Percentiles rank a stretch among this genome's conserved stretches.
phyloP scores from a whole-genome alignment of 1,140 invertebrate species.

The Saccostrea glomerata region DNA sequence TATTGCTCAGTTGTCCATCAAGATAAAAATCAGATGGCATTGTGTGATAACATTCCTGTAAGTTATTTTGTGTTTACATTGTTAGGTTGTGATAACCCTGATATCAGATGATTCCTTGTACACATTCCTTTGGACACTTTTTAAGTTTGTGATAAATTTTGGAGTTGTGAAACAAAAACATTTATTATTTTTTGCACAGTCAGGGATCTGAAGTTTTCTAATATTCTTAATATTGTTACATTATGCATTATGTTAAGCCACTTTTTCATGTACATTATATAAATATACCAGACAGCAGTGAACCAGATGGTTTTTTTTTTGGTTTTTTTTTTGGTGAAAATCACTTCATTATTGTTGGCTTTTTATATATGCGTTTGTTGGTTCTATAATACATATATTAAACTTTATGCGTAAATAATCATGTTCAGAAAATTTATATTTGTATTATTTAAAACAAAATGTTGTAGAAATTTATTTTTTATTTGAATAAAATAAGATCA shows the following conservation, averaged over 20 bases:
- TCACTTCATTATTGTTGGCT: not conserved
- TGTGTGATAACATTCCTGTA: not conserved
- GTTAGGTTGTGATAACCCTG: not conserved
- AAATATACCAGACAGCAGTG: not conserved
- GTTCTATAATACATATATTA: not conserved
- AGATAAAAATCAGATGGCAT: not conserved
- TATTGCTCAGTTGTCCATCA: not conserved
- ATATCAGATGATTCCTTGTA: not conserved
- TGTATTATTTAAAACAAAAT: slow-evolving; percentile 11
- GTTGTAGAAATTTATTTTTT: slow-evolving; percentile 6
- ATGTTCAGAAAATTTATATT: not conserved
- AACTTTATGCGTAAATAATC: not conserved
- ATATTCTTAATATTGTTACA: not conserved
- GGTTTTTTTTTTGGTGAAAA: not conserved
- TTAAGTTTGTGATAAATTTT: not conserved
- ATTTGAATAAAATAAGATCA: slow-evolving; percentile 1
- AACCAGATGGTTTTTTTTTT: not conserved
- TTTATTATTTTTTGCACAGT: not conserved
- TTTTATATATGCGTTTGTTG: not conserved
- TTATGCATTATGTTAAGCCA: not conserved
- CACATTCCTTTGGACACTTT: not conserved
- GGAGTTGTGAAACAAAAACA: not conserved
- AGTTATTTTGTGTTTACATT: slow-evolving; percentile 12
- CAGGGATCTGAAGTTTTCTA: slow-evolving; percentile 23
- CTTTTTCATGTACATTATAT: not conserved